Percentiles rank a stretch among this genome's conserved stretches.
phyloP scores from a whole-genome alignment of 2,888 invertebrate species.

The Caenorhabditis japonica region DNA sequence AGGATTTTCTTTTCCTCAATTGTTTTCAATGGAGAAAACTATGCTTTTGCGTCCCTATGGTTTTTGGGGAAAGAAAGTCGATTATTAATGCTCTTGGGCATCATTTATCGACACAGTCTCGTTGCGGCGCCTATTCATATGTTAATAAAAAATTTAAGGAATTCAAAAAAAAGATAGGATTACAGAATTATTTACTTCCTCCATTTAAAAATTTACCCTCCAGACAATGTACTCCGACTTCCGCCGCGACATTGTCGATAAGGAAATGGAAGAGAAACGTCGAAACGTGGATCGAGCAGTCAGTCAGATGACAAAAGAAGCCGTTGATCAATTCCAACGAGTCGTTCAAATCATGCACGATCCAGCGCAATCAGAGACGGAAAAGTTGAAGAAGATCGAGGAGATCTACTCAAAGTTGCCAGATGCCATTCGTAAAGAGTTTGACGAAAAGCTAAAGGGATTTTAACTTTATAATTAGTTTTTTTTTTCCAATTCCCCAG shows the following conservation, averaged over 20 bases:
- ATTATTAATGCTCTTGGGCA: no score
- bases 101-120: no score
- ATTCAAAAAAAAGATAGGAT: no score
- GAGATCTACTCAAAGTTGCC: constrained; percentile 60
- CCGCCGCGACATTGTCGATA: constrained; percentile 27
- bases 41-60: no score
- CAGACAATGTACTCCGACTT: constrained; percentile 38
- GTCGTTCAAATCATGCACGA: constrained; percentile 66
- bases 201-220: no score
- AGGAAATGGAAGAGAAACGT: constrained; percentile 41
- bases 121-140: no score
- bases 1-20: no score
- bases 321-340: constrained; percentile 63
- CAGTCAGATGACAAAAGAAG: constrained; percentile 59
- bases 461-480: constrained; percentile 17
- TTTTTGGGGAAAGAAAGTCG: no score
- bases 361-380: constrained; percentile 46
- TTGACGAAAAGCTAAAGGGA: constrained; percentile 61
- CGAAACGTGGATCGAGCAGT: constrained; percentile 59
- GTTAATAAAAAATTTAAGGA: no score
- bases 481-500: background rate
- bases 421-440: constrained; percentile 58
- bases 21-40: no score
- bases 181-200: no score
- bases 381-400: constrained; percentile 59